Conservation (phyloP, 1,140 invertebrate species). For the Neoseiulus cucumeris region DNA sequence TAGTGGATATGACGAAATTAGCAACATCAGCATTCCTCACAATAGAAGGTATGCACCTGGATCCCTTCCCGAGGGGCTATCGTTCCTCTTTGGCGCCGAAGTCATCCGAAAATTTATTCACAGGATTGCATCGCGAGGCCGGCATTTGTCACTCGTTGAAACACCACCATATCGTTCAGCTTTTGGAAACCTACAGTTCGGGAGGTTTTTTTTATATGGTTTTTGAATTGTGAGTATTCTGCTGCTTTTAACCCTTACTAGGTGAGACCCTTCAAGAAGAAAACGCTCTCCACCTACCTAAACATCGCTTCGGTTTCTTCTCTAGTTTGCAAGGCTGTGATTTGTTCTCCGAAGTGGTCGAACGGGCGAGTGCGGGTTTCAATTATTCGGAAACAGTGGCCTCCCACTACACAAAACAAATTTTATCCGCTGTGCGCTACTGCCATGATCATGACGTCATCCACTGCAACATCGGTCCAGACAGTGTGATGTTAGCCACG, state of each 20-base stretch:
- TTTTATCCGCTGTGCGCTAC: constrained; percentile 76
- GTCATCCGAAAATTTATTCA: constrained; percentile 16
- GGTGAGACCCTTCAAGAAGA: too few relatives aligned
- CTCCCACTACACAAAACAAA: constrained; percentile 93
- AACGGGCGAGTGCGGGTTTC: constrained; percentile 80
- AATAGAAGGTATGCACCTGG: constrained; percentile 54
- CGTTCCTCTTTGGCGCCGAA: not conserved
- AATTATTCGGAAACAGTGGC: constrained; percentile 96
- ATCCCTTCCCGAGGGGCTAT: constrained; percentile 13
- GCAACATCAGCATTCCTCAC: constrained; percentile 83
- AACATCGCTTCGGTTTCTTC: constrained; percentile 27
- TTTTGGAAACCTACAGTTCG: constrained; percentile 92
- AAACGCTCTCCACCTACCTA: too few relatives aligned
- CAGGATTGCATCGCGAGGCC: constrained; percentile 85
- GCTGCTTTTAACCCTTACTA: too few relatives aligned
- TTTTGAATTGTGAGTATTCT: constrained; percentile 80
- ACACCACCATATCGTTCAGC: constrained; percentile 92
- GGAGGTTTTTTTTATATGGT: constrained; percentile 99
- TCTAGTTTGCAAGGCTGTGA: constrained; percentile 95
- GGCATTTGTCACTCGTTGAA: constrained; percentile 98
- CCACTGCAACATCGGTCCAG: constrained; percentile 83
- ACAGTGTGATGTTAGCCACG: constrained; percentile 76
- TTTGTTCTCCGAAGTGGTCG: constrained; percentile 92
- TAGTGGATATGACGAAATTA: constrained; percentile 92
- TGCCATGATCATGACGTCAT: constrained; percentile 94